Evolutionary conservation across 2,797 vertebrate genomes (phyloP).

Genomic region (Leptodactylus fallax): DNA sequence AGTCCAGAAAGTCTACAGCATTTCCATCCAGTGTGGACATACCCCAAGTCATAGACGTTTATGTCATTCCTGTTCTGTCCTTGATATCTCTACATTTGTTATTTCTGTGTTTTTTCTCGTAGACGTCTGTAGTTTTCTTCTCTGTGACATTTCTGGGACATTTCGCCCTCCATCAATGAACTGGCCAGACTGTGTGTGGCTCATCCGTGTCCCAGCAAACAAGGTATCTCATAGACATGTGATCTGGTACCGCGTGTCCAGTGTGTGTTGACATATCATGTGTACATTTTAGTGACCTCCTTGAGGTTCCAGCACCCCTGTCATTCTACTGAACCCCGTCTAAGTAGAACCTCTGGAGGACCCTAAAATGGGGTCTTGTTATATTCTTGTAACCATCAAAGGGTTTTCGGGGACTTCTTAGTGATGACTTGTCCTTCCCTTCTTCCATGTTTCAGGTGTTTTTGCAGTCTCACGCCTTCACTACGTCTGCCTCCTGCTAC

Average conservation of each 20-base stretch:
- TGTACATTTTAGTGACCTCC: too few relatives aligned
- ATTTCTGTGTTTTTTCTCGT: neutral
- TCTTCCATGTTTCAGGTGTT: slow-evolving; percentile 62
- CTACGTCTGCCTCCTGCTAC: slow-evolving; percentile 64
- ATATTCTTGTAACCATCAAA: too few relatives aligned
- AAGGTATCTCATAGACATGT: slow-evolving; percentile 63
- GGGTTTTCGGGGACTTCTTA: too few relatives aligned
- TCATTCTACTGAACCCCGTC: too few relatives aligned
- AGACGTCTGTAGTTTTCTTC: slow-evolving; percentile 69
- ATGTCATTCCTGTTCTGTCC: neutral
- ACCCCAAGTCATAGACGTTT: neutral
- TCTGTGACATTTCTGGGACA: slow-evolving; percentile 60
- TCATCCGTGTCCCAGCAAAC: slow-evolving; percentile 67
- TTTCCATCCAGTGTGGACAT: too few relatives aligned
- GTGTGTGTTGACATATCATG: too few relatives aligned
- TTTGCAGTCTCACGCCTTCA: slow-evolving; percentile 68
- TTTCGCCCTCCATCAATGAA: slow-evolving; percentile 67
- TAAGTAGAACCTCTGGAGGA: too few relatives aligned
- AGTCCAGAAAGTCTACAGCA: too few relatives aligned
- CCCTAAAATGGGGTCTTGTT: too few relatives aligned
- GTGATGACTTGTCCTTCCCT: neutral
- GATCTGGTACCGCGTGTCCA: too few relatives aligned
- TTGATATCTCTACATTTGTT: slow-evolving; percentile 15
- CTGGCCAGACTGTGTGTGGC: slow-evolving; percentile 69
- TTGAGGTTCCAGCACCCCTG: too few relatives aligned